Base-by-base conservation (phyloP, 2,888 invertebrate species). In the Abscondita cerata region DNA sequence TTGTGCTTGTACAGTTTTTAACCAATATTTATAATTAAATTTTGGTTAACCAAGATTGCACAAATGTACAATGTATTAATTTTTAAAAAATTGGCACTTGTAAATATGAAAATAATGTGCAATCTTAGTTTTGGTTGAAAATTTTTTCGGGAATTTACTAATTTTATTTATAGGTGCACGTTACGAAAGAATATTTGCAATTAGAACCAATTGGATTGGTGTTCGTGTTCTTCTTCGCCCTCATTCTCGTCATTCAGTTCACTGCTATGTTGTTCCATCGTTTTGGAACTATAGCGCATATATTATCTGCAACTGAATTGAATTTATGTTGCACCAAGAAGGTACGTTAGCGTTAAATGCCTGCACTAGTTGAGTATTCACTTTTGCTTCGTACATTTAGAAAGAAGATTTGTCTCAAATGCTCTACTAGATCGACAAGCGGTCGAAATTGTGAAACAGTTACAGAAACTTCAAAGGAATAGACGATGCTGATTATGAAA, bases 241-340 rank as follows among this genome's bases (percentile, higher is more conserved):
- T 96, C 72, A 97, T 98, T 83, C 85, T 98, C 81, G 85, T 97
- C 38, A 95, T 98, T 72, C 98, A 99, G 82, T 98, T 98, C 81
- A 86, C 91, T 55, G 98, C 96, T 71, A 98, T 98, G 98, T 86
- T 98, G 84, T 95, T 98, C 87, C 98, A 98, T 91, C 90, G 98
- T 73, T 96, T 98, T 78, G 96, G 96, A 76, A 98, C 98, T 1
- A 83, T 99, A 62, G 93, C 98, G 1, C 98, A 99, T 79, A 98
- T 99, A 76, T 84, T 98, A 77, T 93, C 98, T 36, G 95, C 97
- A 2, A 98, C 98, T 6, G 95, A 96, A 78, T 84, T 98, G 55
- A 92, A 92, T 77, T 91, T 89, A 81, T 89, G 87, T 75, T 91
- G 89, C 77, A 88, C 89, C 70, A 94, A 94, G 81, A 93, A 93